phyloP scores from a whole-genome alignment of 2,888 invertebrate species.

The Drosophila meridiana region DNA sequence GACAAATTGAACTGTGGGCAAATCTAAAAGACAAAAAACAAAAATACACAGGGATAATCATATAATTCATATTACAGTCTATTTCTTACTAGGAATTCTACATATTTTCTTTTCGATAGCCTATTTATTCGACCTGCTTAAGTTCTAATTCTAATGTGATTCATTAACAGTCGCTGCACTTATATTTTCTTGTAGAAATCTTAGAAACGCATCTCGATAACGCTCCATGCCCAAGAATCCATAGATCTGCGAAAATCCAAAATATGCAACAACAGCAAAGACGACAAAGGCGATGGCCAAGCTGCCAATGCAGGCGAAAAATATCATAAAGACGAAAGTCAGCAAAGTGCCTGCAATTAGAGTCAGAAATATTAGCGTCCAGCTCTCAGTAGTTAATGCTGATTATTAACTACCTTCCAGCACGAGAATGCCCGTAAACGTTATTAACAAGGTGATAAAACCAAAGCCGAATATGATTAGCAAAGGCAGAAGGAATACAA shows the following conservation, averaged over 20 bases:
- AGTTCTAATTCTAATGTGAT: constrained; percentile 25
- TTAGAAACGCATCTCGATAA: constrained; percentile 53
- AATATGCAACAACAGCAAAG: constrained; percentile 76
- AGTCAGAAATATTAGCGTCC: neutral
- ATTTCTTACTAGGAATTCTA: constrained; percentile 23
- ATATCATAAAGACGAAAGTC: constrained; percentile 80
- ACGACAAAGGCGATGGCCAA: constrained; percentile 72
- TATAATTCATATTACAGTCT: constrained; percentile 24
- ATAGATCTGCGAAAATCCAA: constrained; percentile 82
- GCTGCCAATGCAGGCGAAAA: constrained; percentile 81
- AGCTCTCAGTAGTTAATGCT: neutral
- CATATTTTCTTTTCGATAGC: constrained; percentile 2
- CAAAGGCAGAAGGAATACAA: constrained; percentile 78
- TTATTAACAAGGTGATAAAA: constrained; percentile 81
- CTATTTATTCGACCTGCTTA: constrained; percentile 3
- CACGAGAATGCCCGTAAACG: constrained; percentile 84
- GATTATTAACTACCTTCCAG: constrained; percentile 79
- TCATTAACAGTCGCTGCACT: constrained; percentile 7
- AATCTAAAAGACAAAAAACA: neutral
- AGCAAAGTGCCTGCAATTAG: constrained; percentile 79
- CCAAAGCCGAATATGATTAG: constrained; percentile 81
- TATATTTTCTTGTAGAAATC: constrained; percentile 50
- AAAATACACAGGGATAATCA: neutral
- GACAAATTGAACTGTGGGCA: neutral
- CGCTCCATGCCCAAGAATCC: constrained; percentile 73